Percentiles rank a stretch among this genome's conserved stretches.
Conservation (phyloP, 1,140 invertebrate species). For the Macrosteles quadrilineatus region DNA sequence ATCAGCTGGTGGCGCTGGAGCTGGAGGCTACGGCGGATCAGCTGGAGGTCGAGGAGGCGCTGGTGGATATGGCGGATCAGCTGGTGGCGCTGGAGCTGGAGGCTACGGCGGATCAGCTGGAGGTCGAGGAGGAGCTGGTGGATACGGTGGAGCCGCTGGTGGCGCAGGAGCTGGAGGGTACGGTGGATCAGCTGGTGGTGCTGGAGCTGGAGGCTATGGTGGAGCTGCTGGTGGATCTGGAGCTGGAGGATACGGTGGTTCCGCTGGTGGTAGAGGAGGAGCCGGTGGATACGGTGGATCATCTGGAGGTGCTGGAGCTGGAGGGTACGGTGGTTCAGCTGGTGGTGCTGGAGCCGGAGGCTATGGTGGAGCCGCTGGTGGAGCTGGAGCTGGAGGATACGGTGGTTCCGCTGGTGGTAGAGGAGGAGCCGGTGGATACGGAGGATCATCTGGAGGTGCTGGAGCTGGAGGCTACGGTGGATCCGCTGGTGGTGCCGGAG, state of each 20-base stretch:
- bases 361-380: conserved; percentile 14
- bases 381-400: conserved; percentile 2
- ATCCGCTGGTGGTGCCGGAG: conserved; percentile 21
- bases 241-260: conserved; percentile 15
- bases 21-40: neutral
- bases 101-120: neutral
- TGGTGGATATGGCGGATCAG: conserved; percentile 5
- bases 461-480: conserved; percentile 13
- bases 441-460: conserved; percentile 2
- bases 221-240: conserved; percentile 4
- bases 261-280: conserved; percentile 19
- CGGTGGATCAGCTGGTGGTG: conserved; percentile 8
- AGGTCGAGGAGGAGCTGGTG: conserved; percentile 19
- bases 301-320: conserved; percentile 21
- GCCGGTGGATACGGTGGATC: conserved; percentile 23
- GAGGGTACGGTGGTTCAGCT: conserved; percentile 10
- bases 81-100: conserved; percentile 22
- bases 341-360: neutral
- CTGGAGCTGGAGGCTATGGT: conserved; percentile 12
- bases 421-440: conserved; percentile 3
- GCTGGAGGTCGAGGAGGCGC: conserved; percentile 13
- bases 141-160: neutral
- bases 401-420: neutral
- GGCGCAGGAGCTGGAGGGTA: conserved; percentile 23
- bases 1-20: too few species aligned